Base-by-base conservation (phyloP, 2,888 invertebrate species). In the Dyspetes luteomarginatus region DNA sequence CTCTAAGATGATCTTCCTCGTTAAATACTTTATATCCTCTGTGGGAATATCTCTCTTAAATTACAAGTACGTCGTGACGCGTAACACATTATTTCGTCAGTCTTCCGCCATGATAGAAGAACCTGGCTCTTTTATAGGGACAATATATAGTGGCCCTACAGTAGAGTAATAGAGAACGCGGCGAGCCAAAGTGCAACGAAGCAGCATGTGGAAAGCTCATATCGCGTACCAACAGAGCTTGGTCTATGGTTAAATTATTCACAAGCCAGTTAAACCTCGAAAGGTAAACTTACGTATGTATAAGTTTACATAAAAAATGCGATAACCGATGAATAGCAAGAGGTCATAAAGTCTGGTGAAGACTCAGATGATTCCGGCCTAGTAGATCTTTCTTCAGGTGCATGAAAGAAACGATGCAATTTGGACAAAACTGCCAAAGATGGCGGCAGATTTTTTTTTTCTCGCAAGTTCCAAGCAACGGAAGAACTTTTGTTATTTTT, bases 171-270 rank as follows among this genome's bases (percentile, higher is more conserved):
- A n/a, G n/a, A n/a, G n/a, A n/a, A n/a, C n/a, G n/a, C n/a, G n/a
- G n/a, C n/a, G n/a, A n/a, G 64, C 24, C 19, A 9, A 45, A 48
- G 24, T 24, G n/a, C n/a, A n/a, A n/a, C 28, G 19, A 62, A 30
- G 24, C 71, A 68, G 62, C 75, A 77, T 69, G 76, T 80, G 68
- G 60, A 67, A 60, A 58, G 71, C 45, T 77, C 62, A 55, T 72
- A 64, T 69, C 43, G 52, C 65, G 48, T 45, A 60, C 75, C 69
- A 24, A 4, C 3, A 26, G 26, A 17, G 22, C 65, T 60, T 58
- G 22, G 7, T 55, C 15, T 30, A 30, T 26, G 9, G 24, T 45
- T 64, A 43, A 67, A 60, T 64, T 75, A 71, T 71, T 67, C 67
- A 80, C 48, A 26, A 24, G 67, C 24, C 15, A 30, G 52, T 48